A percentile compares a stretch with the other conserved stretches of the same genome.
Conservation (phyloP, 1,140 invertebrate genomes). For the Aplysia californica region DNA sequence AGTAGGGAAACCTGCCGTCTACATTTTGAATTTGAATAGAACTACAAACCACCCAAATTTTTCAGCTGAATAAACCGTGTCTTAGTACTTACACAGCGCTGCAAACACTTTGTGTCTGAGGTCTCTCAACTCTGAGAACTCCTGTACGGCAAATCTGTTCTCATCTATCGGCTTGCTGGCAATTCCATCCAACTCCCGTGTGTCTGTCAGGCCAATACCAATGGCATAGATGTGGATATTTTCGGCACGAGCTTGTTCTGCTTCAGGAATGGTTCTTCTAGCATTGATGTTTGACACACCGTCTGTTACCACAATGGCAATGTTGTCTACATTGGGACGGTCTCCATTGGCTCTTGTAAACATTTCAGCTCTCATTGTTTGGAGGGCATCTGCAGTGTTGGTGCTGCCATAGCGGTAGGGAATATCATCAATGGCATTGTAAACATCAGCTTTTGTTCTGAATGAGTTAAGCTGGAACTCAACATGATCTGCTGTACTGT, state of each 20-base stretch:
- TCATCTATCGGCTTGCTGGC: conserved; percentile 36
- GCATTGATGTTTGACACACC: conserved; percentile 55
- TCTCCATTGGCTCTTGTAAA: conserved; percentile 47
- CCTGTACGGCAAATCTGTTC: conserved; percentile 45
- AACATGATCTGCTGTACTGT: conserved; percentile 42
- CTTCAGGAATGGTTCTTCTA: conserved; percentile 48
- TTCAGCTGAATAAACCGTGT: no score
- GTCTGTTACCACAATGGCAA: conserved; percentile 53
- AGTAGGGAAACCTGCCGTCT: no score
- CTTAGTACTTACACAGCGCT: conserved; percentile 37
- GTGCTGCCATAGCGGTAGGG: conserved; percentile 49
- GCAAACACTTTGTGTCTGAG: conserved; percentile 29
- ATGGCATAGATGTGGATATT: conserved; percentile 53
- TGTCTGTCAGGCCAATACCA: conserved; percentile 50
- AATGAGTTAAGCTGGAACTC: conserved; percentile 45
- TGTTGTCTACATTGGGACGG: conserved; percentile 44
- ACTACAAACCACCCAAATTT: no score
- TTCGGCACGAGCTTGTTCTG: conserved; percentile 27
- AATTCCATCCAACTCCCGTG: conserved; percentile 44
- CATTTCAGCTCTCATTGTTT: conserved; percentile 40
- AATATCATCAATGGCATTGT: conserved; percentile 44
- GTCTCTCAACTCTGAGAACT: conserved; percentile 42
- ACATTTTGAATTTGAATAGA: no score
- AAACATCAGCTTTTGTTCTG: conserved; percentile 38
- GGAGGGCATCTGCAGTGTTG: conserved; percentile 48